A percentile compares a stretch with the other conserved stretches of the same genome.
These are phyloP conservation scores for Morbakka virulenta DNA, from an alignment of 30 jellyfish, hydroid and myxozoan genomes.

Conservation along the genomic window DNA sequence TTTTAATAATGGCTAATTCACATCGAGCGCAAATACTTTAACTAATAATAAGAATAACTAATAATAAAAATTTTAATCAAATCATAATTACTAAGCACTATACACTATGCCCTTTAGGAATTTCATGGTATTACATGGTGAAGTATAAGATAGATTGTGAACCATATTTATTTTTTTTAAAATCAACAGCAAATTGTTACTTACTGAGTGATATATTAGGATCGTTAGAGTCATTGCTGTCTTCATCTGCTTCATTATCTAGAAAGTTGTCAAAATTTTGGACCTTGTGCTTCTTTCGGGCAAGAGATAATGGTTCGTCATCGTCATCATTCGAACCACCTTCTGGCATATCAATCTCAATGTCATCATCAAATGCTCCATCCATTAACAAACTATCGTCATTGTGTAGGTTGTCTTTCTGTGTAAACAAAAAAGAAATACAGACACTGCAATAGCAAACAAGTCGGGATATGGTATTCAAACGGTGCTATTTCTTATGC, in stretches of 20 bases:
- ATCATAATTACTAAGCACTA: too few relatives aligned
- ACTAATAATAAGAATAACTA: too few relatives aligned
- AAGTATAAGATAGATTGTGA: too few relatives aligned
- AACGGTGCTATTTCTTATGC: too few relatives aligned
- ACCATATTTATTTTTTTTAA: too few relatives aligned
- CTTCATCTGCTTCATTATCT: constrained; percentile 88
- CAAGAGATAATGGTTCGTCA: constrained; percentile 55
- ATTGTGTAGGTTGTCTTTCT: constrained; percentile 2
- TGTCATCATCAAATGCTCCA: constrained; percentile 27
- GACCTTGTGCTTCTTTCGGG: constrained; percentile 72
- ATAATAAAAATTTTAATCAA: too few relatives aligned
- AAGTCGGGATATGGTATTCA: too few relatives aligned
- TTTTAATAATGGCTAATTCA: too few relatives aligned
- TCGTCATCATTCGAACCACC: constrained; percentile 71
- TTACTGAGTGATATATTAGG: constrained; percentile 77
- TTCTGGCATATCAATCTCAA: constrained; percentile 1
- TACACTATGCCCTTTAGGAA: too few relatives aligned
- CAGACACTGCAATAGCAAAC: not conserved
- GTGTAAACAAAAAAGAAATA: not conserved
- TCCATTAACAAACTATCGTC: constrained; percentile 18
- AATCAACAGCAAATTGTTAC: too few relatives aligned
- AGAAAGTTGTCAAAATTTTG: constrained; percentile 77
- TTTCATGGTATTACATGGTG: too few relatives aligned
- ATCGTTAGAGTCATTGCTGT: constrained; percentile 88
- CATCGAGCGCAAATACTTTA: too few relatives aligned